These are phyloP conservation scores for Danaus plexippus DNA, from an alignment of 1,140 invertebrate species.

Conservation along the genomic window DNA sequence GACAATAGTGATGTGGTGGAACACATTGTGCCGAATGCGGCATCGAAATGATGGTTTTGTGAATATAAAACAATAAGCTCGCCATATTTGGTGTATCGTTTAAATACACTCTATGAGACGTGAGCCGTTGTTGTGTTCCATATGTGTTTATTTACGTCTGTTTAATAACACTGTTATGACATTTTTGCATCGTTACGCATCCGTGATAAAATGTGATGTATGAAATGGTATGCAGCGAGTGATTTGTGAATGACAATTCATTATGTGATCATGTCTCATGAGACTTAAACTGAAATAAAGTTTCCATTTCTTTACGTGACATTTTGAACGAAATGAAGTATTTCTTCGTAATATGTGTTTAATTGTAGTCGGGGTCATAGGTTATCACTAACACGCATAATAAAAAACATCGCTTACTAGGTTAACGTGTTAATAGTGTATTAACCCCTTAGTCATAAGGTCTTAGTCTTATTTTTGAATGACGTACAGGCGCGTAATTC, in stretches of 20 bases:
- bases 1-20: slow-evolving; percentile 28
- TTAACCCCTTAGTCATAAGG: slow-evolving; percentile 16
- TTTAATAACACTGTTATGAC: too few relatives aligned
- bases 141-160: slow-evolving; percentile 11
- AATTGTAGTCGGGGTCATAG: neutral
- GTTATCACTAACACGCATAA: too few relatives aligned
- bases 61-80: slow-evolving; percentile 32
- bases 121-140: slow-evolving; percentile 1
- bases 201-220: too few relatives aligned
- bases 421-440: slow-evolving; percentile 12
- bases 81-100: slow-evolving; percentile 13
- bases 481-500: slow-evolving; percentile 65
- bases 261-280: too few relatives aligned
- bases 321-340: too few relatives aligned
- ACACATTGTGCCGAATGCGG: slow-evolving; percentile 34
- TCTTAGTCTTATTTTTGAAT: slow-evolving; percentile 29
- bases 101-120: slow-evolving; percentile 8
- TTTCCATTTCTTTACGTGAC: too few relatives aligned
- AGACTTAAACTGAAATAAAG: too few relatives aligned
- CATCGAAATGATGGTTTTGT: slow-evolving; percentile 33
- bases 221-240: too few relatives aligned
- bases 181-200: too few relatives aligned
- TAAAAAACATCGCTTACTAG: slow-evolving; percentile 5
- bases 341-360: neutral
- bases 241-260: too few relatives aligned